Conservation (phyloP, 2,888 invertebrate species). For the Hoplodrina ambigua region DNA sequence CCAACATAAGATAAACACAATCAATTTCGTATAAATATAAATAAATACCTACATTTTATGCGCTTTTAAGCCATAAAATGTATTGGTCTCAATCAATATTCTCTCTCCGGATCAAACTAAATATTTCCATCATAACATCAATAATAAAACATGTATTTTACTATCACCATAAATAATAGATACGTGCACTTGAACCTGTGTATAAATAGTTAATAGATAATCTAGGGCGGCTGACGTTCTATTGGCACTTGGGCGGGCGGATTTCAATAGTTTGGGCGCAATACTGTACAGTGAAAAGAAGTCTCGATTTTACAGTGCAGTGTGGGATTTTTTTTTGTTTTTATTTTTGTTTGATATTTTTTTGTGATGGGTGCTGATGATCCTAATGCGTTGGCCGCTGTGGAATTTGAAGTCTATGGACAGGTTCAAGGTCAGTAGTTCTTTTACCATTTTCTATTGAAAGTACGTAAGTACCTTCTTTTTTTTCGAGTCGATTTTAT, state of each 20-base stretch:
- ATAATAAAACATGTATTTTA: conserved; percentile 34
- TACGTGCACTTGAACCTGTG: conserved; percentile 55
- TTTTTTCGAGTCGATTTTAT: no score
- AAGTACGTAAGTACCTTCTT: no score
- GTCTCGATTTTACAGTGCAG: conserved; percentile 35
- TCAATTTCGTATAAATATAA: no score
- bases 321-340: background rate
- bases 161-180: conserved; percentile 52
- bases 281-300: conserved; percentile 37
- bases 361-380: conserved; percentile 90
- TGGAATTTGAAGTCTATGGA: conserved; percentile 97
- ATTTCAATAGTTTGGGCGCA: conserved; percentile 56
- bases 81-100: background rate
- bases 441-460: background rate
- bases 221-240: conserved; percentile 69
- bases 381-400: conserved; percentile 92
- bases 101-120: background rate
- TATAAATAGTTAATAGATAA: conserved; percentile 60
- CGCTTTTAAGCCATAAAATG: background rate
- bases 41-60: no score
- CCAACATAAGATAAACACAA: no score
- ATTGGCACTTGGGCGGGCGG: conserved; percentile 80
- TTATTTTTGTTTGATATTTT: background rate
- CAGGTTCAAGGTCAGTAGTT: conserved; percentile 94
- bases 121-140: background rate